phyloP scores from a whole-genome alignment of 1,140 invertebrate genomes.

The Cherax quadricarinatus region DNA sequence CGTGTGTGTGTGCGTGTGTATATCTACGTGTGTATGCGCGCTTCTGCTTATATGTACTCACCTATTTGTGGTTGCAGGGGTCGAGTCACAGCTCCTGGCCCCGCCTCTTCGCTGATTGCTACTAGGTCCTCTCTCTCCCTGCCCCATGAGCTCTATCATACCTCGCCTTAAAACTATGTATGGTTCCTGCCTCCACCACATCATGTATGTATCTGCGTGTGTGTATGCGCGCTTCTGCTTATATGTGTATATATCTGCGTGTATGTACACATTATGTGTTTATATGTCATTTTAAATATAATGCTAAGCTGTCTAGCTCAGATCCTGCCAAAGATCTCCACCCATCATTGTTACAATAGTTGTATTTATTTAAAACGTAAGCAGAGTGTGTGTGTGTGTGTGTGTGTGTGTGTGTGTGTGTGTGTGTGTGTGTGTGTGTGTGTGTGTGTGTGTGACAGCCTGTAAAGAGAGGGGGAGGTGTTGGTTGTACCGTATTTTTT shows the following conservation, averaged over 20 bases:
- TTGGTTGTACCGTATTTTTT: too few relatives aligned
- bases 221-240: too few relatives aligned
- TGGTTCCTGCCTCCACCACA: too few relatives aligned
- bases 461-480: not conserved
- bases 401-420: not conserved
- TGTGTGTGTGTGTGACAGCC: not conserved
- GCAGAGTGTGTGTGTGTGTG: not conserved
- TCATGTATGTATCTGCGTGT: too few relatives aligned
- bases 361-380: not conserved
- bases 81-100: too few relatives aligned
- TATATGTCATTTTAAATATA: not conserved
- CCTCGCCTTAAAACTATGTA: too few relatives aligned
- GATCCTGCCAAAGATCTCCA: constrained; percentile 34
- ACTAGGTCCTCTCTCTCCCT: too few relatives aligned
- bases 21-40: not conserved
- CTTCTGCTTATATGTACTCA: too few relatives aligned
- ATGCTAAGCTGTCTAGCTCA: constrained; percentile 20
- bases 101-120: too few relatives aligned
- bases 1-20: constrained; percentile 28
- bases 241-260: not conserved
- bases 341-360: constrained; percentile 8
- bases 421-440: not conserved
- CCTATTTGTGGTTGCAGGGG: too few relatives aligned
- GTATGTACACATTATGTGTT: not conserved
- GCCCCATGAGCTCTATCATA: too few relatives aligned